These are phyloP conservation scores for Drosophila bunnanda DNA, from an alignment of 2,888 invertebrate species.

Conservation along the genomic window DNA sequence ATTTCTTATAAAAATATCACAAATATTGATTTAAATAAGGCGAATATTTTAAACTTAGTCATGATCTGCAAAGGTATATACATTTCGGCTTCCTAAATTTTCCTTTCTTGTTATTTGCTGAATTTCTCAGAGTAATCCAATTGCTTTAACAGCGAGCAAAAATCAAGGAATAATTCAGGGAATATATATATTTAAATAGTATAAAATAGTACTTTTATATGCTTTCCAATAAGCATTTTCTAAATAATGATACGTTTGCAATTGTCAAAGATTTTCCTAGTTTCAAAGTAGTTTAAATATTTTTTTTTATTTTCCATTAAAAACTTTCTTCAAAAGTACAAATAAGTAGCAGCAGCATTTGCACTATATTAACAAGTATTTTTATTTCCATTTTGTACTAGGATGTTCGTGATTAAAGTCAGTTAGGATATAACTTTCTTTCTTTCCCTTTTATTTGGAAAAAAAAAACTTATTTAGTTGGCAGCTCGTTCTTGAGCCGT, in stretches of 20 bases:
- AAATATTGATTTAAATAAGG: too few relatives aligned
- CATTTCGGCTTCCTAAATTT: too few relatives aligned
- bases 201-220: not conserved
- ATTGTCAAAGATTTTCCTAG: not conserved
- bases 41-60: too few relatives aligned
- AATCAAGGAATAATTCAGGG: constrained; percentile 2
- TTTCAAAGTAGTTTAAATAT: not conserved
- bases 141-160: constrained; percentile 5
- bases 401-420: not conserved
- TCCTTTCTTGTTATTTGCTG: constrained; percentile 14
- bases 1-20: too few relatives aligned
- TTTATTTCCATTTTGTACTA: too few relatives aligned
- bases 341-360: not conserved
- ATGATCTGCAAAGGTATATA: too few relatives aligned
- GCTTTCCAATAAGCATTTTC: too few relatives aligned
- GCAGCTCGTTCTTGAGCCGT: not conserved
- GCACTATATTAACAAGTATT: not conserved
- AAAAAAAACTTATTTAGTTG: constrained; percentile 2
- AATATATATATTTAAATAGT: not conserved
- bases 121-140: constrained; percentile 16
- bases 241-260: not conserved
- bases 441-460: not conserved
- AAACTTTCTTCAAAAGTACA: not conserved
- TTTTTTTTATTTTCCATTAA: not conserved
- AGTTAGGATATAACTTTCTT: not conserved